phyloP scores from a whole-genome alignment of 2,113 vertebrate species.

The Elephas maximus region DNA sequence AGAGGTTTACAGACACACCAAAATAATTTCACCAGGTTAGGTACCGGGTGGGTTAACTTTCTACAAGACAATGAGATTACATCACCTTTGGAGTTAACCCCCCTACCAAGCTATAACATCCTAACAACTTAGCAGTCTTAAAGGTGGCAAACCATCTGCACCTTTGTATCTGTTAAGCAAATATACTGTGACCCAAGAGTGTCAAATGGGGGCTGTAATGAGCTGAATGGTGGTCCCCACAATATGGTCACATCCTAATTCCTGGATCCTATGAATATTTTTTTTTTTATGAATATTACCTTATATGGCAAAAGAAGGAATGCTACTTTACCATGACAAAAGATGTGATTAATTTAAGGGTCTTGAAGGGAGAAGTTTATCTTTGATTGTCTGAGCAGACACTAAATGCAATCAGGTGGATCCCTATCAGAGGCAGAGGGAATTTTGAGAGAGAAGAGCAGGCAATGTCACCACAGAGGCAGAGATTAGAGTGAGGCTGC shows the following conservation, averaged over 20 bases:
- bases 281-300: not conserved
- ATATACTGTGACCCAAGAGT: not conserved
- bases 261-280: not conserved
- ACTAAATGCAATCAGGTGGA: too few species aligned
- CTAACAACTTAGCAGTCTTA: not conserved
- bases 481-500: too few species aligned
- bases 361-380: not conserved
- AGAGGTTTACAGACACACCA: not conserved
- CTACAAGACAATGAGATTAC: not conserved
- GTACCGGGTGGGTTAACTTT: not conserved
- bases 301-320: not conserved
- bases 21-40: conserved; percentile 16
- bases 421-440: not conserved
- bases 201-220: not conserved
- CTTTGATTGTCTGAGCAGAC: not conserved
- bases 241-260: not conserved
- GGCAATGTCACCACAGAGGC: accelerated
- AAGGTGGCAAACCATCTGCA: not conserved
- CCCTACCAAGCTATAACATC: not conserved
- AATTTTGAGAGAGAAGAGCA: not conserved
- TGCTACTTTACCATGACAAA: not conserved
- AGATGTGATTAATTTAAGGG: not conserved
- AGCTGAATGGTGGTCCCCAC: not conserved
- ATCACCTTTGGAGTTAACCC: not conserved
- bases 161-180: conserved; percentile 48